Conservation (phyloP, 2,888 invertebrate species). For the Noctua pronuba region DNA sequence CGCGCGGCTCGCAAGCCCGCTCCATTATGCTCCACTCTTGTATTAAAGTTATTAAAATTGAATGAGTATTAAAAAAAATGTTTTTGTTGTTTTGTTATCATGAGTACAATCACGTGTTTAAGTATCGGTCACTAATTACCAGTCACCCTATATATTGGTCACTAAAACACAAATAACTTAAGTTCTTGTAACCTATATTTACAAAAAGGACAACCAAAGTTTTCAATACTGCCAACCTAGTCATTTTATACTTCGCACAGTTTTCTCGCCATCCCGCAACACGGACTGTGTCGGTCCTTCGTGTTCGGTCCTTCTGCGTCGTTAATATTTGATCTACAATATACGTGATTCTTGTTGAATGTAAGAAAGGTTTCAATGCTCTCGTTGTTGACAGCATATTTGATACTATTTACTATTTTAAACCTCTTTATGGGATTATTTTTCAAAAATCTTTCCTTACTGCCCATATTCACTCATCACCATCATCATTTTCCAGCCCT, state of each 20-base stretch:
- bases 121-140: too few species aligned
- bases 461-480: not conserved
- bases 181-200: too few species aligned
- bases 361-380: constrained; percentile 40
- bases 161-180: too few species aligned
- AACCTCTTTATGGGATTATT: not conserved
- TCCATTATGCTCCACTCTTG: too few species aligned
- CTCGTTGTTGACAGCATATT: constrained; percentile 8
- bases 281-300: constrained; percentile 8
- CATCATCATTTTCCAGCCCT: too few species aligned
- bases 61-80: too few species aligned
- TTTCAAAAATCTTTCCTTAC: not conserved
- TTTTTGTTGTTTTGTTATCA: too few species aligned
- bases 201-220: too few species aligned
- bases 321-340: constrained; percentile 61
- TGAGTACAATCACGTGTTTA: too few species aligned
- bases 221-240: not conserved
- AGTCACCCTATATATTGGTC: too few species aligned
- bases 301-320: constrained; percentile 25
- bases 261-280: constrained; percentile 14
- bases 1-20: too few species aligned
- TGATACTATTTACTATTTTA: not conserved
- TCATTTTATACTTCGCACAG: not conserved
- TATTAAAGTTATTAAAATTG: too few species aligned
- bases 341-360: constrained; percentile 56